Conservation (phyloP, 1,140 invertebrate species). For the Leptinotarsa texana region DNA sequence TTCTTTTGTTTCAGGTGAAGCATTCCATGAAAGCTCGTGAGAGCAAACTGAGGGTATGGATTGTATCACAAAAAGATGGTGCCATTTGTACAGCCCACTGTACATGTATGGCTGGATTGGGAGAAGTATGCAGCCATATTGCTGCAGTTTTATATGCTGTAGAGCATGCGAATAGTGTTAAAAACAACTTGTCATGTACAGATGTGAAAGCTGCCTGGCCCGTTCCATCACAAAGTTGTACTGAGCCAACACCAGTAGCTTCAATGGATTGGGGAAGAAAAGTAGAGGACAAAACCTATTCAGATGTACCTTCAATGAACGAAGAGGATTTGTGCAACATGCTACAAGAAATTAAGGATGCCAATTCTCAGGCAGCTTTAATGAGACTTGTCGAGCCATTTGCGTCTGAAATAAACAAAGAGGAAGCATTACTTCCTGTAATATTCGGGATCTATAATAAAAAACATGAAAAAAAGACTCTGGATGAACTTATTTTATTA, state of each 20-base stretch:
- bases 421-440: background rate
- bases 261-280: background rate
- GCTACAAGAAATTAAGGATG: background rate
- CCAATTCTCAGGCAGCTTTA: background rate
- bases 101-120: slow-evolving; percentile 17
- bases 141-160: slow-evolving; percentile 13
- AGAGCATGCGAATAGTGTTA: background rate
- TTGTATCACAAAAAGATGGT: slow-evolving; percentile 9
- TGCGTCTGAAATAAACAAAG: slow-evolving; percentile 8
- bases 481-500: background rate
- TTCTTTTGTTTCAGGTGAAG: slow-evolving; percentile 19
- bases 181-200: background rate
- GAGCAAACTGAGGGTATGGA: background rate
- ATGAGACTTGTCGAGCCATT: slow-evolving; percentile 8
- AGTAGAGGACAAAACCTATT: too few species aligned
- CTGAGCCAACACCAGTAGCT: background rate
- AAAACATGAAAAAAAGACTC: background rate
- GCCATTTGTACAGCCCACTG: slow-evolving; percentile 16
- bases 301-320: background rate
- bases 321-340: background rate
- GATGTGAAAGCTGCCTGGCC: slow-evolving; percentile 2
- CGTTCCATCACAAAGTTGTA: background rate
- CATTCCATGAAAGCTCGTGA: slow-evolving; percentile 10
- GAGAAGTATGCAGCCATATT: slow-evolving; percentile 20
- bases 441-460: background rate